Evolutionary conservation across 2,888 invertebrate species (phyloP).

Genomic region (Acronicta leporina): DNA sequence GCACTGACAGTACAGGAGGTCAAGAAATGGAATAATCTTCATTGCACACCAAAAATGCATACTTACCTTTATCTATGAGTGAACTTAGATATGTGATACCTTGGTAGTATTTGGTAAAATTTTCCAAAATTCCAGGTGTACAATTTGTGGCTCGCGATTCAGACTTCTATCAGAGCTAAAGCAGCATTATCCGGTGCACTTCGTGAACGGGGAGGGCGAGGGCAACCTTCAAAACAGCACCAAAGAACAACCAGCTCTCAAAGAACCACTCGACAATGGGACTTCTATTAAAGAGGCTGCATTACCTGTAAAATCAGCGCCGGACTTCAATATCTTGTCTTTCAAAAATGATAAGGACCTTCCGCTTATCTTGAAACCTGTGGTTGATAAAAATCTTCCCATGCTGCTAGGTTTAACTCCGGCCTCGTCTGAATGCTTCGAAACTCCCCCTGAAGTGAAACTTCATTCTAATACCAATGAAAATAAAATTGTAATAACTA

Average conservation of each 20-base stretch:
- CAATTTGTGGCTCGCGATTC: constrained; percentile 79
- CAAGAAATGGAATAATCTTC: too few species aligned
- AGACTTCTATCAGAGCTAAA: constrained; percentile 80
- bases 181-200: constrained; percentile 82
- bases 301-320: constrained; percentile 22
- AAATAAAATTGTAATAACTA: constrained; percentile 73
- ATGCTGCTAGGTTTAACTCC: constrained; percentile 28
- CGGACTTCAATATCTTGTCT: constrained; percentile 21
- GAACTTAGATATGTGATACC: too few species aligned
- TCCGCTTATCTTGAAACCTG: constrained; percentile 15
- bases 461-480: constrained; percentile 12
- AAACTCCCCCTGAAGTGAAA: neutral
- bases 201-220: constrained; percentile 61
- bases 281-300: constrained; percentile 13
- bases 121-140: constrained; percentile 71
- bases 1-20: too few species aligned
- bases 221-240: constrained; percentile 19
- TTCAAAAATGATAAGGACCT: constrained; percentile 30
- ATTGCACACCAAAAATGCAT: too few species aligned
- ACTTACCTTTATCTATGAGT: too few species aligned
- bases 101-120: too few species aligned
- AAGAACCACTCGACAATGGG: neutral
- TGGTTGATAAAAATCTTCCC: constrained; percentile 20
- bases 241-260: constrained; percentile 23
- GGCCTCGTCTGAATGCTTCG: neutral